Conservation (phyloP, 2,797 vertebrate genomes). For the Catharus ustulatus region DNA sequence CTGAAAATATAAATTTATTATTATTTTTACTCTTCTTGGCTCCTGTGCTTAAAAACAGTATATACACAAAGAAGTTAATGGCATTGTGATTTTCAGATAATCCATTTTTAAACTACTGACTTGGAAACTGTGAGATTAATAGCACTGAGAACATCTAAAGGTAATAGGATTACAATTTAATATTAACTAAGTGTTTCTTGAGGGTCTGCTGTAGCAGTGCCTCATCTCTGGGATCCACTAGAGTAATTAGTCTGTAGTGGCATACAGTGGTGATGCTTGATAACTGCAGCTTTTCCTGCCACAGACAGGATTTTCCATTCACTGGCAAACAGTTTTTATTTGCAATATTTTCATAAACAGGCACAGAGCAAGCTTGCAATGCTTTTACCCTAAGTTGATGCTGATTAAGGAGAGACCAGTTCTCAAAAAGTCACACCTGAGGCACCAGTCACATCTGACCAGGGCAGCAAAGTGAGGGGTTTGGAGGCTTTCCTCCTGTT, state of each 20-base stretch:
- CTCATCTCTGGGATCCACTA: not conserved
- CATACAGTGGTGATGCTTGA: constrained; percentile 31
- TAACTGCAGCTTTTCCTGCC: constrained; percentile 38
- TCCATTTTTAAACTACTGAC: constrained; percentile 25
- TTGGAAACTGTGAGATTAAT: constrained; percentile 49
- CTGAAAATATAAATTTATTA: not conserved
- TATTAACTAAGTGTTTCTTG: constrained; percentile 32
- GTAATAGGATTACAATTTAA: constrained; percentile 52
- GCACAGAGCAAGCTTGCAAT: not conserved
- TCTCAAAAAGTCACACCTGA: not conserved
- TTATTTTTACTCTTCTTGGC: not conserved
- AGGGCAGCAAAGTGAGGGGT: not conserved
- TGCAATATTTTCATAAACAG: not conserved
- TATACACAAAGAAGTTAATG: not conserved
- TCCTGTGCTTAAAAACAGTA: not conserved
- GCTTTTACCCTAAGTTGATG: not conserved
- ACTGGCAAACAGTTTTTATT: not conserved
- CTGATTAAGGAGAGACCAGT: not conserved
- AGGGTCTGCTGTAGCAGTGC: not conserved
- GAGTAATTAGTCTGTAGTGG: constrained; percentile 58
- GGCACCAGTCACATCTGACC: not conserved
- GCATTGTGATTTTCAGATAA: constrained; percentile 9
- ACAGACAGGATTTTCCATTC: not conserved
- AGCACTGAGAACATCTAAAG: constrained; percentile 11
- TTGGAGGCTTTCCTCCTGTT: not conserved